Conservation (phyloP, 2,888 invertebrate genomes). For the Matsumyia berberina region DNA sequence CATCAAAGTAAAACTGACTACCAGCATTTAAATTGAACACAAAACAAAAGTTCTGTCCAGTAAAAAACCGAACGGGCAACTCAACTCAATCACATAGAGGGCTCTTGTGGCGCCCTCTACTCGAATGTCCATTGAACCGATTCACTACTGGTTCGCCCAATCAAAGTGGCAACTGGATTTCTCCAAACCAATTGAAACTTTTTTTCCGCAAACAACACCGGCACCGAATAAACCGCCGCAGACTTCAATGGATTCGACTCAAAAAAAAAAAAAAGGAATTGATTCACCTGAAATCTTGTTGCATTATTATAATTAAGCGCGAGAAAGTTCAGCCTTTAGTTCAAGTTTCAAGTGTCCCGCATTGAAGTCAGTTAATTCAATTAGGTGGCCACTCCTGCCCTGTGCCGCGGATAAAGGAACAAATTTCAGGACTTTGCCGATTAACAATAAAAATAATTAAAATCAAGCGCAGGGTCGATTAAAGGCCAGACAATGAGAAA, state of each 20-base stretch:
- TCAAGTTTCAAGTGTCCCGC: conserved; percentile 36
- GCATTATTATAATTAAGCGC: conserved; percentile 14
- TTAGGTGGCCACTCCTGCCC: conserved; percentile 12
- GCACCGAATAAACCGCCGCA: background rate
- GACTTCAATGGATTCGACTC: conserved; percentile 7
- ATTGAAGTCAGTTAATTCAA: conserved; percentile 31
- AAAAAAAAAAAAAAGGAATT: background rate
- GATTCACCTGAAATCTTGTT: conserved; percentile 29
- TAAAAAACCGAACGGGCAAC: background rate
- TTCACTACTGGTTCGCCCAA: background rate
- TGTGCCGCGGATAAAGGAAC: background rate
- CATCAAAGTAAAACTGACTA: no score
- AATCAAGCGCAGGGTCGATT: conserved; percentile 50
- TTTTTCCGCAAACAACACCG: background rate
- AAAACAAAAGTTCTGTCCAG: background rate
- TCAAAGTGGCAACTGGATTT: conserved; percentile 31
- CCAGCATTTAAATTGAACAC: no score
- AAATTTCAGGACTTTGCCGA: background rate
- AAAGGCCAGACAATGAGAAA: conserved; percentile 34
- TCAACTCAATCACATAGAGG: background rate
- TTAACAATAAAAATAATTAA: conserved; percentile 52
- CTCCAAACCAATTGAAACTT: conserved; percentile 21
- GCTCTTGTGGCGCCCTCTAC: conserved; percentile 3
- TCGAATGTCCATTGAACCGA: conserved; percentile 14
- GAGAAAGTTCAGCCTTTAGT: conserved; percentile 4